Evolutionary conservation across 2,797 vertebrate genomes (phyloP).

Genomic region (Gymnoscopelus microlampas): DNA sequence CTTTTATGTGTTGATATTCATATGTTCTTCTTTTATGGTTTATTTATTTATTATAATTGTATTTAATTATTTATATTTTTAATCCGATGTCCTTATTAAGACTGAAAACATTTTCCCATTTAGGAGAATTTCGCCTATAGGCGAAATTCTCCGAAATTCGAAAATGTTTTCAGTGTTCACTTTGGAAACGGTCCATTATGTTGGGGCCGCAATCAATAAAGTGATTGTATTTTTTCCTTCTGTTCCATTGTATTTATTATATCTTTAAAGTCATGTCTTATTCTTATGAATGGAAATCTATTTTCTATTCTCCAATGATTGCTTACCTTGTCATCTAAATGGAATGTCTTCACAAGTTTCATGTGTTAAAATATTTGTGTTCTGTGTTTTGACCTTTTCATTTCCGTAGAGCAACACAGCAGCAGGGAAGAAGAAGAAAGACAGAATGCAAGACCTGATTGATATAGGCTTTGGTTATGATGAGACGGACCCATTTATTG

Average conservation of each 20-base stretch:
- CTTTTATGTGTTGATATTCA: too few species aligned
- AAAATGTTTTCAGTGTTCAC: constrained; percentile 1
- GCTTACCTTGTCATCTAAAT: too few species aligned
- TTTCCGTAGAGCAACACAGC: constrained; percentile 47
- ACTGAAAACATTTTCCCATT: too few species aligned
- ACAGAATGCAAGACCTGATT: constrained; percentile 94
- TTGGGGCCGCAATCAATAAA: background rate
- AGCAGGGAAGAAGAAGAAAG: constrained; percentile 86
- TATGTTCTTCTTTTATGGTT: too few species aligned
- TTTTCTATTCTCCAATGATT: constrained; percentile 8
- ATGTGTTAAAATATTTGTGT: too few species aligned
- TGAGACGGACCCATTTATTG: constrained; percentile 96
- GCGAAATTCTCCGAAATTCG: background rate
- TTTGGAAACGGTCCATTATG: constrained; percentile 5
- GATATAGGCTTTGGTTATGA: constrained; percentile 98
- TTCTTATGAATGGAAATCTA: background rate
- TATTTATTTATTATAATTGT: background rate
- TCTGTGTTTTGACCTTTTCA: background rate
- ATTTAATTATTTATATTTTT: background rate
- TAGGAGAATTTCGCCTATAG: too few species aligned
- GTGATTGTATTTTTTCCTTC: too few species aligned
- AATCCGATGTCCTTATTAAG: background rate
- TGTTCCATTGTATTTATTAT: too few species aligned
- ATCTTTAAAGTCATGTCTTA: too few species aligned
- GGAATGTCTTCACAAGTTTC: too few species aligned